Base-by-base conservation (phyloP, 35 echinoderm and acorn worm species). In the Heliocidaris tuberculata region DNA sequence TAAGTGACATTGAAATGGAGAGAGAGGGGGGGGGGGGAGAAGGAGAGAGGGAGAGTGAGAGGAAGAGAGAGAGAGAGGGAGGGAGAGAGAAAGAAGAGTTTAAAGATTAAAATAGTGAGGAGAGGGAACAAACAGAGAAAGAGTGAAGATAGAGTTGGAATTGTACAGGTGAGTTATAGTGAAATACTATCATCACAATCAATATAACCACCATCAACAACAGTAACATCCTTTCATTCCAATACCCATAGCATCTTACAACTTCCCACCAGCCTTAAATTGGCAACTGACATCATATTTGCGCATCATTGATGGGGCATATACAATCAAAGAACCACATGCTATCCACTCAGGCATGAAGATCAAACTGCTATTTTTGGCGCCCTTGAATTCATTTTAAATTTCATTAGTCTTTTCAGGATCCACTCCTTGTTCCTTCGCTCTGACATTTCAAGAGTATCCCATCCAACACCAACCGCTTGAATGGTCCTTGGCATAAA, bases 341-440 rank as follows among this genome's bases (percentile, higher is more conserved):
- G 87, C 87, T 89, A 48, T 24, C 87, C 31, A 48, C 15, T 48
- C 31, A 48, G 17, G 87, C 87, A 48, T 89, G 87, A 89, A 89
- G 87, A 89, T 89, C 87, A 89, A 89, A 89, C 31, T 89, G 87
- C 87, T 89, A 89, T 89, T 89, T 89, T 47, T 48, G 29, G 87
- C 87, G 10, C 87, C 87, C 87, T 89, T 15, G 70, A 85, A 19
- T 85, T 89, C 87, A 89, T 89, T 89, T 16, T 16, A 89, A 42
- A 89, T 32, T 48, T 89, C 87, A 47, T 89, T 89, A 32, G 31
- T 48, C 87, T 48, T 48, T 86, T 32, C 87, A 6, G 9, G 12
- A 78, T 78, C 65, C 65, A n/a, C 27, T 78, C 21, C 65, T 30
- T 9, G 87, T 8, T 89, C 87, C 87, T 47, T n/a, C 0, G 2